Evolutionary conservation across 92 coral and sea anemone genomes (phyloP).

Genomic region (Heliopora coerulea): DNA sequence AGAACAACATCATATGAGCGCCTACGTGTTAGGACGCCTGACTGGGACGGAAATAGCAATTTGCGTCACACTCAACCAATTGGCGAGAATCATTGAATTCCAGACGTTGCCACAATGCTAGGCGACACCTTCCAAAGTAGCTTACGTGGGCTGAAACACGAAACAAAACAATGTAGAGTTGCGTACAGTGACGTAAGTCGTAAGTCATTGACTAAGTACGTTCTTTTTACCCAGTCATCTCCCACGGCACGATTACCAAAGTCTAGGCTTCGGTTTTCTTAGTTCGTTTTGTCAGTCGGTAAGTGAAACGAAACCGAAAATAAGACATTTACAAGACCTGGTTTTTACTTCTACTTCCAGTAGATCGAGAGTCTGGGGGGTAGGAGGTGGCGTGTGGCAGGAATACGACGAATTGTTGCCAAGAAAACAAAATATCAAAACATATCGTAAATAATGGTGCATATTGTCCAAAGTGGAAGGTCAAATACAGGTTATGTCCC

Average conservation of each 20-base stretch:
- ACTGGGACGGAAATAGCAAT: constrained; percentile 15
- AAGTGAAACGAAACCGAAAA: too few relatives aligned
- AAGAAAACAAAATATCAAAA: too few relatives aligned
- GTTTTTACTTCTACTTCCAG: too few relatives aligned
- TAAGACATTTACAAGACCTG: too few relatives aligned
- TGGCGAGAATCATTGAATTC: neutral
- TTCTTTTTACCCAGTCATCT: neutral
- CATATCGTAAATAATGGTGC: too few relatives aligned
- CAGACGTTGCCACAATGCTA: constrained; percentile 20
- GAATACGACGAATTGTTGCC: too few relatives aligned
- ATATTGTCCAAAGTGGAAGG: too few relatives aligned
- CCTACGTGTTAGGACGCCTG: constrained; percentile 23
- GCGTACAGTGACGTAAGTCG: constrained; percentile 5
- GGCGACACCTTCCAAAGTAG: constrained; percentile 12
- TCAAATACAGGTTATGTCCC: too few relatives aligned
- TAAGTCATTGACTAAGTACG: neutral
- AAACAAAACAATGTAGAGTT: constrained; percentile 1
- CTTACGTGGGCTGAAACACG: constrained; percentile 23
- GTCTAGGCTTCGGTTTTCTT: too few relatives aligned
- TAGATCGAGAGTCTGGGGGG: too few relatives aligned
- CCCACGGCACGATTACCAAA: neutral
- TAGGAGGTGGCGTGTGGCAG: too few relatives aligned
- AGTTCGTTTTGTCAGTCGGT: too few relatives aligned
- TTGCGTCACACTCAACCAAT: constrained; percentile 29
- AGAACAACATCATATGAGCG: constrained; percentile 5